Evolutionary conservation across 2,113 vertebrate genomes (phyloP).

Genomic region (Lipophrys pholis): DNA sequence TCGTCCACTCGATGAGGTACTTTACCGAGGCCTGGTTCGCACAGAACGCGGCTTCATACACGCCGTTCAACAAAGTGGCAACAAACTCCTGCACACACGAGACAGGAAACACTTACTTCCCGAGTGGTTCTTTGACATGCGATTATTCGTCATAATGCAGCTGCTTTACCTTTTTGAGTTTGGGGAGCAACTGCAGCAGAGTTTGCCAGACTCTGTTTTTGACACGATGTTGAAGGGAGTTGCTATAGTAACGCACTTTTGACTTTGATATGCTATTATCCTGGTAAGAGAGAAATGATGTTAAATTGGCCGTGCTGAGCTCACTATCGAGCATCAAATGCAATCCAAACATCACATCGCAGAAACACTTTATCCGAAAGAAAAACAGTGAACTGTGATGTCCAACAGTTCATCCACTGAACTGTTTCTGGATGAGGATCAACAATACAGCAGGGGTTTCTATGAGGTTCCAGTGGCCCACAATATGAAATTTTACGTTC

Average conservation of each 20-base stretch:
- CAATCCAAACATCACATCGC: no score
- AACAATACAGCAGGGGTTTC: no score
- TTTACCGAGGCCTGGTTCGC: slow-evolving; percentile 97
- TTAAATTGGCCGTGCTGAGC: neutral
- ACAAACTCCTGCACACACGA: slow-evolving; percentile 85
- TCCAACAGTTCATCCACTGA: no score
- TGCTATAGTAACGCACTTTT: slow-evolving; percentile 89
- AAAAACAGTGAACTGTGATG: no score
- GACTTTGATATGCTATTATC: slow-evolving; percentile 87
- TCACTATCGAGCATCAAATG: neutral
- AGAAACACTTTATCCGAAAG: no score
- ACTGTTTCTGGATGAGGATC: no score
- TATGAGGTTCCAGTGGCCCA: no score
- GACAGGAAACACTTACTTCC: neutral
- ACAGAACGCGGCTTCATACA: slow-evolving; percentile 89
- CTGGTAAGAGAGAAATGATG: slow-evolving; percentile 67
- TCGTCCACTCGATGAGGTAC: slow-evolving; percentile 93
- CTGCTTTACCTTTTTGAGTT: slow-evolving; percentile 85
- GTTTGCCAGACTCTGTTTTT: slow-evolving; percentile 95
- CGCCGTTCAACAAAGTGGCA: slow-evolving; percentile 76
- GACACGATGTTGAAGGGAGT: slow-evolving; percentile 93
- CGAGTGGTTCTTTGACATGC: slow-evolving; percentile 8
- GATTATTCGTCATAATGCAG: neutral
- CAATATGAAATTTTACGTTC: no score
- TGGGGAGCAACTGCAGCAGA: slow-evolving; percentile 89